Conservation (phyloP, 92 coral and sea anemone species). For the Chrysogorgia sp. region DNA sequence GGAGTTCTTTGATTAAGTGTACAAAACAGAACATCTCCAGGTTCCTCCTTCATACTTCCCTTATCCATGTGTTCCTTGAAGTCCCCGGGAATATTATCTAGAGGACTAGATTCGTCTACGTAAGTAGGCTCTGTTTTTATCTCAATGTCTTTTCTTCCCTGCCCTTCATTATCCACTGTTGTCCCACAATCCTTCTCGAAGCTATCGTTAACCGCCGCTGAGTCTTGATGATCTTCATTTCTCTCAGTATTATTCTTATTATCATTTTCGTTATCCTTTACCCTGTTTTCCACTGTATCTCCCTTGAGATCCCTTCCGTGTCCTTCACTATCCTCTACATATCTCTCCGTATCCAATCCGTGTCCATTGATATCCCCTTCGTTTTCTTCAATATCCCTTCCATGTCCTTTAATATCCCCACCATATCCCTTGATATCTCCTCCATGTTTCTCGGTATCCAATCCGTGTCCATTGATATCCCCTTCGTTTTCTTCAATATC, state of each 20-base stretch:
- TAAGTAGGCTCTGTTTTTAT: neutral
- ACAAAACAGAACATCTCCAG: neutral
- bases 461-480: neutral
- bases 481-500: too few species aligned
- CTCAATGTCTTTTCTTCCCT: neutral
- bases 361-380: neutral
- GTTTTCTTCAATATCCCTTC: neutral
- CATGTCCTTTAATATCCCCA: neutral
- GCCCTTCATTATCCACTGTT: neutral
- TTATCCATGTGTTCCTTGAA: neutral
- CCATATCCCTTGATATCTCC: neutral
- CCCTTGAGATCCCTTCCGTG: neutral
- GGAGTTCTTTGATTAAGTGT: neutral
- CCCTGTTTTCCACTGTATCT: neutral
- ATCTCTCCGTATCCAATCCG: neutral
- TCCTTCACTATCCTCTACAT: neutral
- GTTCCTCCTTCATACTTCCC: neutral
- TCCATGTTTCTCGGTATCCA: neutral
- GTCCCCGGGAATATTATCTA: neutral
- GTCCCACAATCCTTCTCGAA: neutral
- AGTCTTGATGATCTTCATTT: neutral
- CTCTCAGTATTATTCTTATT: too few species aligned
- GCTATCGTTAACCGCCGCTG: conserved; percentile 9
- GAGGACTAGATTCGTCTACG: neutral
- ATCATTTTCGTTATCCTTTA: too few species aligned